Percentiles rank a stretch among this genome's conserved stretches.
These are phyloP conservation scores for Mionectes olivaceus DNA, from an alignment of 2,797 vertebrate genomes.

Conservation along the genomic window DNA sequence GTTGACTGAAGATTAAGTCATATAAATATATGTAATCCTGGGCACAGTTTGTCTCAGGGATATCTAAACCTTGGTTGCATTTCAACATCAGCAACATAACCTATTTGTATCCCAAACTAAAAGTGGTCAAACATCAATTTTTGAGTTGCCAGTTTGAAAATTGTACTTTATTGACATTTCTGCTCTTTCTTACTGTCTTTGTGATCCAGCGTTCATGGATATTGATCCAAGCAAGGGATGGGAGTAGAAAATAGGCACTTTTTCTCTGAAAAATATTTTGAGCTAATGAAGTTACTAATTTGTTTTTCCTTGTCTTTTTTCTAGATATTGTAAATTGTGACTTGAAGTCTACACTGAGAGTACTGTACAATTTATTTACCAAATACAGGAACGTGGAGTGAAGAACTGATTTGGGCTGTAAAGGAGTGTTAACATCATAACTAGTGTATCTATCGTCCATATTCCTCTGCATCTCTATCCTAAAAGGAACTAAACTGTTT, in stretches of 20 bases:
- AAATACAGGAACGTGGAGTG: constrained; percentile 94
- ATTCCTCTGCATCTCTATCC: neutral
- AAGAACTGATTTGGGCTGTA: constrained; percentile 35
- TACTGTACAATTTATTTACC: constrained; percentile 97
- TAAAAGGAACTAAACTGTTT: constrained; percentile 10
- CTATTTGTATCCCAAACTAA: neutral
- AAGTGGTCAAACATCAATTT: neutral
- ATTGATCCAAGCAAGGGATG: neutral
- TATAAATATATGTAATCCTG: neutral
- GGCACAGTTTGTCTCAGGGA: neutral
- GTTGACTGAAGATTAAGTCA: neutral
- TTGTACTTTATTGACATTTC: neutral
- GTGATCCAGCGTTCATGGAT: neutral
- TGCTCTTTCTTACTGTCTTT: neutral
- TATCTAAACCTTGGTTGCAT: neutral
- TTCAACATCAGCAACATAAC: neutral
- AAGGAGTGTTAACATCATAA: neutral
- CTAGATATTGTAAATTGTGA: constrained; percentile 98
- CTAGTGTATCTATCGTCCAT: neutral
- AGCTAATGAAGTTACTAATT: neutral
- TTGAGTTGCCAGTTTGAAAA: neutral
- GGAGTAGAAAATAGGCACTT: neutral
- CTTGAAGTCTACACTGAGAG: constrained; percentile 94
- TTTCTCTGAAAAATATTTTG: neutral
- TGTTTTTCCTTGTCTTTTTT: constrained; percentile 4